Base-by-base conservation (phyloP, 2,797 vertebrate genomes). In the Sebastes itinus region DNA sequence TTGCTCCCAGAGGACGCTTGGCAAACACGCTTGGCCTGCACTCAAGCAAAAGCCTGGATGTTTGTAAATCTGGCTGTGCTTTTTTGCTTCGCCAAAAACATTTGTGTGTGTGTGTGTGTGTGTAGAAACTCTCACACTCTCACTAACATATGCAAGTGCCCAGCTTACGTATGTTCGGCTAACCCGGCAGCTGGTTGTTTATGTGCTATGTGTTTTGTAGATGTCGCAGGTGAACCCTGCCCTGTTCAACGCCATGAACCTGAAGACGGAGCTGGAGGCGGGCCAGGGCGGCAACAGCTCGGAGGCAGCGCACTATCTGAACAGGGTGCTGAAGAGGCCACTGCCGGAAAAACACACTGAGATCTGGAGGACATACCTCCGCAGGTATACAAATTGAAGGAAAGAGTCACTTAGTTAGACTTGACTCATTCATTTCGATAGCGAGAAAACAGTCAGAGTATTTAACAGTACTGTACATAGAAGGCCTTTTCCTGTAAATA, bases 331-430 rank as follows among this genome's bases (percentile, higher is more conserved):
- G 94, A 99, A 97, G 92, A 96, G 96, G 0, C 95, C 97, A 12
- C 84, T 95, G 72, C 94, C 94, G 68, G 98, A 99, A 86, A 98
- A 97, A 87, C 93, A 95, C 63, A 90, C 90, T 0, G 98, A 99
- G 92, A 97, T 97, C 13, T 99, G 99, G 98, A 98, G 96, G 93
- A 97, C 97, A 75, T 99, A 99, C 91, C 95, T 99, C 82, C 98
- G 96, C 95, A 97, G 98, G 98, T 99, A 94, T 20, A 52, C 49
- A 38, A 35, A 35, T 35, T 9, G 2, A 20, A n/a, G 14, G 33
- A 59, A 9, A 56, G 23, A 73, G 8, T 69, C 25, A 30, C 12
- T 62, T 16, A 28, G 32, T 30, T 49, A 14, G 14, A 25, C 7
- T 11, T 33, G 60, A 65, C 30, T 30, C 13, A 68, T 68, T 83